Evolutionary conservation across 2,113 vertebrate genomes (phyloP), one percentile per base, ranked within the genome.

Genomic region (Cyanocitta stelleri): DNA sequence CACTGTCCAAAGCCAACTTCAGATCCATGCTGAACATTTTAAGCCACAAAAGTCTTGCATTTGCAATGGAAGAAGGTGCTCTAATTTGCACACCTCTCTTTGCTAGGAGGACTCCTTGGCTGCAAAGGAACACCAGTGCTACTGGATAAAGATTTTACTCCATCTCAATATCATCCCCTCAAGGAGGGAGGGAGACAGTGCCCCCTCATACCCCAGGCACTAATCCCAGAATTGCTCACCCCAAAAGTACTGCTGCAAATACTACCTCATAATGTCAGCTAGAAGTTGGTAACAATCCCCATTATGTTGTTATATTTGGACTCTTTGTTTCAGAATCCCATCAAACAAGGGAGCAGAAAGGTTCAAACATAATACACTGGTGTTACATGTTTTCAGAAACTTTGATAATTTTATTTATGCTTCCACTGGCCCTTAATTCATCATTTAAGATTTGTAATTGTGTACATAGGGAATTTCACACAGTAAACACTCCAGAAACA

Each of bases 241-340:
- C 30, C 41, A 29, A 13, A 76, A 35, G 18, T 7, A 22, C 44
- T 67, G 37, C 33, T 6, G 5, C 75, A 92, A 62, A 61, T 29
- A 16, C 66, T 26, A 6, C 30, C 16, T 18, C 39, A 18, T 10
- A 10, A 3, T 6, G 10, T 5, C 39, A 51, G 27, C 56, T 41
- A 7, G 4, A 33, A 66, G 12, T 3, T 2, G 0, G 5, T 9
- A 54, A 30, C 58, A 61, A 58, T 20, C 19, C 30, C 7, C 35
- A 21, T 13, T 14, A 12, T 4, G 4, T 5, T 63, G 39, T 52
- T 80, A 4, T 4, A 2, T 48, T 44, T 35, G 44, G 35, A 26
- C 24, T 16, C 0, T 39, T 23, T 67, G 11, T 56, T 67, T 61
- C 73, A 63, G 52, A 86, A 78, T 29, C 21, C 6, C 1, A 15